Base-by-base conservation (phyloP, 2,113 vertebrate genomes). In the Haplochromis vanheusdeni region DNA sequence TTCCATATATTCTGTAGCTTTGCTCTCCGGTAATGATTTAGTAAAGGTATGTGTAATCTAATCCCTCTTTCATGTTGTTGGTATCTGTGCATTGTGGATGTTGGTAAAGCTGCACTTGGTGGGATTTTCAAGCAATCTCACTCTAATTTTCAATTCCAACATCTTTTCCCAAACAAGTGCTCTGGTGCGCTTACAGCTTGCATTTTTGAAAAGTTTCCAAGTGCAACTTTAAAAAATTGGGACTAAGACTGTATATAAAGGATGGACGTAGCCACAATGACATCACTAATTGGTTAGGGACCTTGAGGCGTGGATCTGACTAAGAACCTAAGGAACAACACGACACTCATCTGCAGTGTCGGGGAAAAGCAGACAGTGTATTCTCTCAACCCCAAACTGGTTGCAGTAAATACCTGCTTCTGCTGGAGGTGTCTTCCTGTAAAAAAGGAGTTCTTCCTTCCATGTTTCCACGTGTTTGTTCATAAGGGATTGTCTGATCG, bases 1-100 rank as follows among this genome's bases (percentile, higher is more conserved):
- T 47, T 81, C 23, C 6, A 84, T 73, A n/a, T 84, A 16, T 91
- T 84, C 84, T 90, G 82, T 89, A 84, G 85, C 80, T 84, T 89
- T 54, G 11, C 83, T 62, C 81, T 70, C 19, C 75, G 19, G 81
- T 31, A 54, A 1, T 58, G 73, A 55, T 79, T 88, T 81, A 31
- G 26, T 0, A 4, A 87, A 85, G 92, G 90, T 93, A 81, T n/a
- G 91, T 85, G 65, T 3, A 5, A 8, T 42, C 62, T 55, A 9
- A 56, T 81, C 31, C 2, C 33, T 54, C 79, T 49, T 14, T 45
- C 9, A 17, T 77, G 33, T n/a, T 33, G 54, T 28, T 60, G 17
- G 35, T 80, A 19, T 26, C 5, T 81, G 47, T 58, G 11, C 26
- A 35, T 49, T 40, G 31, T 86, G 19, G 16, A 13, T 70, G 5